Percentiles rank a stretch among this genome's conserved stretches.
phyloP scores from a whole-genome alignment of 2,797 vertebrate species.

The Luscinia megarhynchos region DNA sequence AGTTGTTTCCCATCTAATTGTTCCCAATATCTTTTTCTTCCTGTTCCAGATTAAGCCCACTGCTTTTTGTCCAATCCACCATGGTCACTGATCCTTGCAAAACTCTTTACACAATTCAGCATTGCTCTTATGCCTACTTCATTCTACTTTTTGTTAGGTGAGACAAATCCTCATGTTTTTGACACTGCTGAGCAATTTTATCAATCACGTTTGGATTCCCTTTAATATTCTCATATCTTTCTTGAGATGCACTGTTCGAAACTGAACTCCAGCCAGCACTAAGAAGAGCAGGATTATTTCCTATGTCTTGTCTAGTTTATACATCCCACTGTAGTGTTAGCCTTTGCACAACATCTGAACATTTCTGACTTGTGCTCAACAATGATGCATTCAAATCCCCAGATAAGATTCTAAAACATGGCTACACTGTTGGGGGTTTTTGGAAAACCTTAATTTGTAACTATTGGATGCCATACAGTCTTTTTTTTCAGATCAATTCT shows the following conservation, averaged over 20 bases:
- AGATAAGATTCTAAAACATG: background rate
- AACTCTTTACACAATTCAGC: background rate
- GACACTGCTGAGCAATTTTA: background rate
- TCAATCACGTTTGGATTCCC: background rate
- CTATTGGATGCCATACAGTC: background rate
- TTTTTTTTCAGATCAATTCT: background rate
- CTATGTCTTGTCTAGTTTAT: background rate
- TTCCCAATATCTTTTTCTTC: background rate
- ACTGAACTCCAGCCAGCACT: background rate
- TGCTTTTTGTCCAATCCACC: background rate
- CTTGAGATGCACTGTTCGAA: background rate
- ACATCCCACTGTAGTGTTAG: background rate
- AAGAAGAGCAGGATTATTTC: background rate
- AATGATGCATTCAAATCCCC: background rate
- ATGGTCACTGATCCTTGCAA: background rate
- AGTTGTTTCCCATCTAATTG: background rate
- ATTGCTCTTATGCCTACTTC: background rate
- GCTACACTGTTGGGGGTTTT: accelerated
- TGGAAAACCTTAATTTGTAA: background rate
- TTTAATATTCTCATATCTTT: background rate
- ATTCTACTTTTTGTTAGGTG: background rate
- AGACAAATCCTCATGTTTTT: background rate
- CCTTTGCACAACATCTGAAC: background rate
- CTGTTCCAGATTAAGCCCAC: background rate
- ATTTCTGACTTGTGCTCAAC: background rate